Evolutionary conservation across 2,113 vertebrate genomes (phyloP).

Genomic region (Rattus rattus): DNA sequence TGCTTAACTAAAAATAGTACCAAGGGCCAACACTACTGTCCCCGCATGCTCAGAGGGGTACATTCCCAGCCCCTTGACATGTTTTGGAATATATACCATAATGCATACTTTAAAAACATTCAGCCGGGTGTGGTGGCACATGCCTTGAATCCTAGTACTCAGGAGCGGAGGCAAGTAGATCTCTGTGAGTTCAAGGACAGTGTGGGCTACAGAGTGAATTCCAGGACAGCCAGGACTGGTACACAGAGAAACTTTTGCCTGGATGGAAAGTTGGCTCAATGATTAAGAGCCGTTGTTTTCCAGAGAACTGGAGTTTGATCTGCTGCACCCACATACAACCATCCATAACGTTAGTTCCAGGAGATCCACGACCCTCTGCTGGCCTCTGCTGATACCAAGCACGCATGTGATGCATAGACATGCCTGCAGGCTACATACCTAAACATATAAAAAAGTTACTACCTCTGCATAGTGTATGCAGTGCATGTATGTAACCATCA

Average conservation of each 20-base stretch:
- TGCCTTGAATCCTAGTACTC: background rate
- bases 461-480: background rate
- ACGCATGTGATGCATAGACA: background rate
- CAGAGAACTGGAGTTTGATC: background rate
- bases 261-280: background rate
- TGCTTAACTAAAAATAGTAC: background rate
- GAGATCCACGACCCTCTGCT: background rate
- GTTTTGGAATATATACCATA: slow-evolving; percentile 37
- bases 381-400: background rate
- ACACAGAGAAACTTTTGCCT: background rate
- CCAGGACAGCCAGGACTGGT: background rate
- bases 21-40: too few relatives aligned
- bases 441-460: background rate
- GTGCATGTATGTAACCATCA: too few relatives aligned
- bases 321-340: background rate
- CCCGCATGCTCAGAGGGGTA: background rate
- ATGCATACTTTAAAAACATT: slow-evolving; percentile 40
- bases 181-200: background rate
- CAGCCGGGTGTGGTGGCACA: background rate
- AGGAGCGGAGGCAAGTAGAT: background rate
- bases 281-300: too few relatives aligned
- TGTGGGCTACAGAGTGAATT: background rate
- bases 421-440: background rate
- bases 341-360: background rate
- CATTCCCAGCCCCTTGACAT: background rate